These are phyloP conservation scores for Cromileptes altivelis DNA, from an alignment of 2,113 vertebrate species.

Conservation along the genomic window DNA sequence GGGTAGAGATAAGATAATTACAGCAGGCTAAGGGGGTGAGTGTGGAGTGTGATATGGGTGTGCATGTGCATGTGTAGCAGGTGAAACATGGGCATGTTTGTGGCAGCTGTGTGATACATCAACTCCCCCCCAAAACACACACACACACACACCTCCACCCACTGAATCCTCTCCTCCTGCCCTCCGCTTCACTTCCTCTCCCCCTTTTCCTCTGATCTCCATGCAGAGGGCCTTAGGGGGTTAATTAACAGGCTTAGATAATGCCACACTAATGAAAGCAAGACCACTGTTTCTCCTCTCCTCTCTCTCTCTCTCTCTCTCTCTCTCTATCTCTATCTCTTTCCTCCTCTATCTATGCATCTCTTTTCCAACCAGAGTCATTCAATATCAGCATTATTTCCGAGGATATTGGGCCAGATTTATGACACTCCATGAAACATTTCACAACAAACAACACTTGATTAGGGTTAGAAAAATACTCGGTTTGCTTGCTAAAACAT, in stretches of 20 bases:
- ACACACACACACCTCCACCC: slow-evolving; percentile 7
- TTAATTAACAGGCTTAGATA: slow-evolving; percentile 88
- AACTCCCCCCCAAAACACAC: neutral
- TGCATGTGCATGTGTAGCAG: slow-evolving; percentile 45
- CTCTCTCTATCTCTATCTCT: slow-evolving; percentile 10
- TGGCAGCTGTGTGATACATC: slow-evolving; percentile 67
- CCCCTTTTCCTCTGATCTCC: slow-evolving; percentile 79
- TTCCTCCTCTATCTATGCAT: slow-evolving; percentile 14
- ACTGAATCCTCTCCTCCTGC: slow-evolving; percentile 36
- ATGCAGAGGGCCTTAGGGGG: slow-evolving; percentile 82
- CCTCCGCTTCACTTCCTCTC: slow-evolving; percentile 60
- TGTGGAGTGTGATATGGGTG: slow-evolving; percentile 75
- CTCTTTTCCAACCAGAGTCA: neutral
- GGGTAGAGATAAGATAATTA: slow-evolving; percentile 20
- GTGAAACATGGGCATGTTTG: slow-evolving; percentile 69
- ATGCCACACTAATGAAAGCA: slow-evolving; percentile 85
- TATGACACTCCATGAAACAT: neutral
- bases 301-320: slow-evolving; percentile 33
- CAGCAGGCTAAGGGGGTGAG: slow-evolving; percentile 61
- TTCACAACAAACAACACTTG: no score
- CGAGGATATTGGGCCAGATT: neutral
- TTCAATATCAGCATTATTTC: neutral
- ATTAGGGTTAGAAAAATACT: no score
- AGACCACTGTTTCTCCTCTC: slow-evolving; percentile 69
- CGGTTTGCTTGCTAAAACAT: no score